Conservation (phyloP, 2,113 vertebrate genomes). For the Toxostoma redivivum region DNA sequence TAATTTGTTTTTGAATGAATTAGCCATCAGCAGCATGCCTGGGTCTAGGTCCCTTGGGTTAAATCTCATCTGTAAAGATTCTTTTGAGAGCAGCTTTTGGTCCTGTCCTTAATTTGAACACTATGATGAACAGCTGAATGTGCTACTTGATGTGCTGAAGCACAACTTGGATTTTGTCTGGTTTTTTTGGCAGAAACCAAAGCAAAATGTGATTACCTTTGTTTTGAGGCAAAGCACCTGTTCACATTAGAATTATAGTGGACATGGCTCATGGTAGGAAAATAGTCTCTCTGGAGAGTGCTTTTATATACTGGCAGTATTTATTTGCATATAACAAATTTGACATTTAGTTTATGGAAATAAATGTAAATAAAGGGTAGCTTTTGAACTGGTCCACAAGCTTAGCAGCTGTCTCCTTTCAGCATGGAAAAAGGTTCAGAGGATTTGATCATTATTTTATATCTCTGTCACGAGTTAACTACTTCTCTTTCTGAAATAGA, state of each 20-base stretch:
- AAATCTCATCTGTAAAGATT: neutral
- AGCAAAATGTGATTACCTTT: neutral
- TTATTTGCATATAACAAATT: slow-evolving; percentile 24
- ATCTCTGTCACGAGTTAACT: neutral
- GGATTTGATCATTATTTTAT: neutral
- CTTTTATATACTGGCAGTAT: neutral
- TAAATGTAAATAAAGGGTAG: neutral
- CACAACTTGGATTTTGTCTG: neutral
- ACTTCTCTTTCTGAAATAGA: neutral
- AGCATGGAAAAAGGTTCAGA: neutral
- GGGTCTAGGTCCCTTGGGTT: neutral
- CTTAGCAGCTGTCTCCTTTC: neutral
- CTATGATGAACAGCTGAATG: neutral
- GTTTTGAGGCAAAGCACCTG: neutral
- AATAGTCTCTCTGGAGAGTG: neutral
- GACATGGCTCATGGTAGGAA: neutral
- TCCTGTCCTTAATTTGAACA: neutral
- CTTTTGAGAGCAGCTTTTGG: neutral
- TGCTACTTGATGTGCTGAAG: neutral
- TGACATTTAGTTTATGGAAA: neutral
- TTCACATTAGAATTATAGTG: neutral
- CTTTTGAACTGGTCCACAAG: neutral
- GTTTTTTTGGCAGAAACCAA: neutral
- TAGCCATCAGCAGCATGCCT: neutral
- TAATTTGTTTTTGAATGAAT: neutral